These are phyloP conservation scores for Plecturocebus donacophilus DNA, from an alignment of 2,113 vertebrate species.

Conservation along the genomic window DNA sequence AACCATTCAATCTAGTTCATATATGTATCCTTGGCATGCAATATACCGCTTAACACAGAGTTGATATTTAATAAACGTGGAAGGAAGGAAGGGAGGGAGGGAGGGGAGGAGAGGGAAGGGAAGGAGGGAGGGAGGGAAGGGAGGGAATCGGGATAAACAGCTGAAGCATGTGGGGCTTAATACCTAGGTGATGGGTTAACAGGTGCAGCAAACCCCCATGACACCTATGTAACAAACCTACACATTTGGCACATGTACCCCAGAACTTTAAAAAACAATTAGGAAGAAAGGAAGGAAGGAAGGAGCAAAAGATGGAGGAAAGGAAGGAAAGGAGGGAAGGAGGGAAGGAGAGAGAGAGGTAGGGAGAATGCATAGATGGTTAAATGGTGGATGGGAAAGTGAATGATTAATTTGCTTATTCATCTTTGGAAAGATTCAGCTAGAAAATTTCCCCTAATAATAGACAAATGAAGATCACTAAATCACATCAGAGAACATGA, in stretches of 20 bases:
- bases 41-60: neutral
- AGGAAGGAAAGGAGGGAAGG: neutral
- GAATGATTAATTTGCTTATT: conserved; percentile 7
- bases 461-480: conserved; percentile 36
- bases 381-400: neutral
- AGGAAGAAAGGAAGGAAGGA: neutral
- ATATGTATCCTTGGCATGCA: neutral
- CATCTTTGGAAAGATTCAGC: conserved; percentile 26
- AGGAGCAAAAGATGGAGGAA: no score
- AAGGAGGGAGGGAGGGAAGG: neutral
- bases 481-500: conserved; percentile 41
- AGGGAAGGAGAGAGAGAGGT: no score
- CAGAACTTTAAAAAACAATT: no score
- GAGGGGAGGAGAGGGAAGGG: no score
- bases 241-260: no score
- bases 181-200: no score
- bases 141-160: no score
- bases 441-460: conserved; percentile 36
- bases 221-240: no score
- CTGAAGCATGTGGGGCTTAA: no score
- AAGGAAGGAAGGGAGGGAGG: no score
- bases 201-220: no score
- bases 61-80: neutral
- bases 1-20: neutral
- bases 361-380: neutral